phyloP scores from a whole-genome alignment of 2,797 vertebrate species.

The Alectoris magna region DNA sequence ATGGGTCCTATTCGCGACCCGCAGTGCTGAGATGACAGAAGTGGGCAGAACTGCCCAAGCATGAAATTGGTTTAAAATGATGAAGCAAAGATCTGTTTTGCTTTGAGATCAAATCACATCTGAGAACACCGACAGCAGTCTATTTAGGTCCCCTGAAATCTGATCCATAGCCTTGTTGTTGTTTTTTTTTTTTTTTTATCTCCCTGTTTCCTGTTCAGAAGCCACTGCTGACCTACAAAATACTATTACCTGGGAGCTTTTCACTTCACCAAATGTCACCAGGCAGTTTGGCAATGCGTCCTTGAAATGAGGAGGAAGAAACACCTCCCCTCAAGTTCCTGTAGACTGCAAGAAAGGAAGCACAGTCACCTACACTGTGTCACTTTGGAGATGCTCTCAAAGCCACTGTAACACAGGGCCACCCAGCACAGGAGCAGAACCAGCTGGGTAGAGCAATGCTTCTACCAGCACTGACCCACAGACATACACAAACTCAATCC shows the following conservation, averaged over 20 bases:
- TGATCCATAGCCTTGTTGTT: constrained; percentile 25
- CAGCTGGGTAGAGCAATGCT: accelerated
- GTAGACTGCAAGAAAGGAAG: not conserved
- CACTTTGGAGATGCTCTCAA: not conserved
- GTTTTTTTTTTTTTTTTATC: constrained; percentile 43
- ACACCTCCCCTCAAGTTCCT: not conserved
- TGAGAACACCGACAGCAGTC: constrained; percentile 57
- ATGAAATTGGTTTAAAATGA: constrained; percentile 83
- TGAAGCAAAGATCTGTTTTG: constrained; percentile 72
- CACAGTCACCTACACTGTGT: not conserved
- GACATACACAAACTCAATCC: not conserved
- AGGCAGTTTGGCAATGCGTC: not conserved
- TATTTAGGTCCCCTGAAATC: constrained; percentile 57
- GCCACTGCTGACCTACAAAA: not conserved
- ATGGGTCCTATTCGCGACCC: constrained; percentile 28
- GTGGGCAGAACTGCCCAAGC: constrained; percentile 58
- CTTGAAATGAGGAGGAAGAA: not conserved
- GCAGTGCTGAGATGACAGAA: constrained; percentile 58
- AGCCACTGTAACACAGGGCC: accelerated
- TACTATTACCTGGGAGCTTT: not conserved
- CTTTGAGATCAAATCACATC: constrained; percentile 72
- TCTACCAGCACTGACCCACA: not conserved
- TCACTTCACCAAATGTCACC: not conserved
- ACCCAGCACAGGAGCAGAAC: not conserved
- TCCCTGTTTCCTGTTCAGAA: constrained; percentile 30